Base-by-base conservation (phyloP, 2,113 vertebrate species). In the Antigone vipio region DNA sequence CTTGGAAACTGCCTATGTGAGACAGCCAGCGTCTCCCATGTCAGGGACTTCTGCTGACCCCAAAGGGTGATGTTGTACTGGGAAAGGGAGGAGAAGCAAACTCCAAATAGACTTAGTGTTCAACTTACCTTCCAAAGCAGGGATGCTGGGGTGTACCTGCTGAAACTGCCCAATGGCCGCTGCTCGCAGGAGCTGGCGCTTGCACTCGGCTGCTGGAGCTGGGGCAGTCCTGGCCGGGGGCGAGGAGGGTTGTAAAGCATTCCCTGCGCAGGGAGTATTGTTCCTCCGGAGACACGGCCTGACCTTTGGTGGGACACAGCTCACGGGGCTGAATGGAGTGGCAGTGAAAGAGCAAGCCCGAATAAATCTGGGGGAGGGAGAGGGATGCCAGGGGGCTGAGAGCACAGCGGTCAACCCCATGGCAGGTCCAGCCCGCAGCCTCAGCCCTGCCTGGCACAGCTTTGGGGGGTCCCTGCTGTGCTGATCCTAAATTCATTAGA, bases 201-300 rank as follows among this genome's bases (percentile, higher is more conserved):
- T 6, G n/a, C 14, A 1, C 30, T 44, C 2, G 3, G 72, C 7
- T 29, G 22, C 32, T 6, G 47, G 55, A 27, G 53, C 9, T 22
- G 9, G 45, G 30, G 21, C 30, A 58, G 42, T 6, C 40, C 49
- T 6, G 21, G 49, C 1, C 19, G 12, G 35, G 27, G 38, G 16
- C 1, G 35, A 63, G 73, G 68, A 63, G 40, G 49, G 71, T 10
- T 81, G n/a, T 56, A 66, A 84, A 86, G 45, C 63, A 32, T 89
- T 81, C 68, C 32, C 63, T 0, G 1, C 18, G 35, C 5, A 0
- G 21, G 9, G 9, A 0, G 6, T 15, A 27, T 71, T 64, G 77
- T 71, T 95, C 47, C 56, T 93, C 64, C 1, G 19, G 76, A 74
- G 64, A 56, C 44, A 20, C 75, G 53, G 93, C 68, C 63, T 92